A percentile compares a stretch with the other conserved stretches of the same genome.
phyloP scores from a whole-genome alignment of 1,140 invertebrate species.

The Panonychus citri region DNA sequence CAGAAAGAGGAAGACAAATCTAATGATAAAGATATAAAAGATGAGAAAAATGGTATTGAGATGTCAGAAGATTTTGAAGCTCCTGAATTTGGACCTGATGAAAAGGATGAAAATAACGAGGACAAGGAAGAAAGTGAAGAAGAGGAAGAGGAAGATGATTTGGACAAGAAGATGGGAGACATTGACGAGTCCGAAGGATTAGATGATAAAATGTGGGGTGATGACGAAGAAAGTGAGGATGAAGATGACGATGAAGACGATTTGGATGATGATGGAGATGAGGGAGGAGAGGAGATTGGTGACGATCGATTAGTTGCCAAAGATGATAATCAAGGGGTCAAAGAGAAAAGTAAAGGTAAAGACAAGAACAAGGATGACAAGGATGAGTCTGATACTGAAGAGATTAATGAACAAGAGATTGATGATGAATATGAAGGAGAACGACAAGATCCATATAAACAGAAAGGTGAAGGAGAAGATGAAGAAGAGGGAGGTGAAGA shows the following conservation, averaged over 20 bases:
- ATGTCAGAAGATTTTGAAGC: constrained; percentile 81
- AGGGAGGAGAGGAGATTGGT: constrained; percentile 11
- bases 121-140: constrained; percentile 48
- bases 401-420: constrained; percentile 30
- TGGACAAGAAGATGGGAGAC: constrained; percentile 33
- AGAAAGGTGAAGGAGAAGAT: neutral
- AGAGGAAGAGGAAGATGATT: constrained; percentile 48
- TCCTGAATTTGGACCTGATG: constrained; percentile 54
- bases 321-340: constrained; percentile 21
- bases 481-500: constrained; percentile 18
- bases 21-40: constrained; percentile 31
- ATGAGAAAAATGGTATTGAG: constrained; percentile 72
- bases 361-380: constrained; percentile 24
- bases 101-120: constrained; percentile 35
- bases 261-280: constrained; percentile 2
- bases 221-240: constrained; percentile 26
- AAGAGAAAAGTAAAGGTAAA: constrained; percentile 15
- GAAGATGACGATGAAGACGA: constrained; percentile 10
- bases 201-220: constrained; percentile 52
- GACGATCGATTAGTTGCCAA: constrained; percentile 22
- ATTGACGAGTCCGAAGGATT: constrained; percentile 9
- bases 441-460: constrained; percentile 14
- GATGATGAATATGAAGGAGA: constrained; percentile 16
- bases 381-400: constrained; percentile 16
- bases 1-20: constrained; percentile 22